phyloP scores from a whole-genome alignment of 2,888 invertebrate genomes.

The Temnothorax rugatulus region DNA sequence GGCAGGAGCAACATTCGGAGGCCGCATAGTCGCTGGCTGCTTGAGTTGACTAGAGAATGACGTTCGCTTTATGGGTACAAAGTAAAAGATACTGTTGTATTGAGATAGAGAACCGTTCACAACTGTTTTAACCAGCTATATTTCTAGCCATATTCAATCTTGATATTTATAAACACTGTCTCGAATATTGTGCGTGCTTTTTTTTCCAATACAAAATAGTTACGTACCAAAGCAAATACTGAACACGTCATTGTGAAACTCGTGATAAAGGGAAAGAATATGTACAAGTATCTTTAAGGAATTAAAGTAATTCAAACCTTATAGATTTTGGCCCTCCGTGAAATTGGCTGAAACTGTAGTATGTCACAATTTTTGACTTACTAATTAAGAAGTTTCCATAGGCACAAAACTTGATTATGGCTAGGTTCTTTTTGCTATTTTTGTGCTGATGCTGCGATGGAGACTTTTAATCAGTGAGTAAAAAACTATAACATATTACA shows the following conservation, averaged over 20 bases:
- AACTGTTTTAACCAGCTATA: neutral
- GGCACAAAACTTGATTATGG: too few relatives aligned
- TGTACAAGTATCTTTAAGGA: neutral
- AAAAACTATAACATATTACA: too few relatives aligned
- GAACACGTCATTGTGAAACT: neutral
- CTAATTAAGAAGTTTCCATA: too few relatives aligned
- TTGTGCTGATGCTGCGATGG: too few relatives aligned
- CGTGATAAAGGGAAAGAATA: neutral
- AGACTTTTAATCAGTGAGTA: too few relatives aligned
- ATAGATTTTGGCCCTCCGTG: too few relatives aligned
- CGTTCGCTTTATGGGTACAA: neutral
- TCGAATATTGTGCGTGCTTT: neutral
- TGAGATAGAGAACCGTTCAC: neutral
- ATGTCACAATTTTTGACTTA: too few relatives aligned
- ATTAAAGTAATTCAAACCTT: too few relatives aligned
- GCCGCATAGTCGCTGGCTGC: slow-evolving; percentile 26
- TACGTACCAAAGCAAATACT: neutral
- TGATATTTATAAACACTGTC: neutral
- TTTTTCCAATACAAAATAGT: neutral
- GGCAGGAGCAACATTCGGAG: slow-evolving; percentile 75
- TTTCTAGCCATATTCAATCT: neutral
- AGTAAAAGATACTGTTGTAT: neutral
- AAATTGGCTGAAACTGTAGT: too few relatives aligned
- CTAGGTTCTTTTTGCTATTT: too few relatives aligned
- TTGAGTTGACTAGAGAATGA: slow-evolving; percentile 8